These are phyloP conservation scores for Pelochelys cantorii DNA, from an alignment of 2,797 vertebrate species.

Conservation along the genomic window DNA sequence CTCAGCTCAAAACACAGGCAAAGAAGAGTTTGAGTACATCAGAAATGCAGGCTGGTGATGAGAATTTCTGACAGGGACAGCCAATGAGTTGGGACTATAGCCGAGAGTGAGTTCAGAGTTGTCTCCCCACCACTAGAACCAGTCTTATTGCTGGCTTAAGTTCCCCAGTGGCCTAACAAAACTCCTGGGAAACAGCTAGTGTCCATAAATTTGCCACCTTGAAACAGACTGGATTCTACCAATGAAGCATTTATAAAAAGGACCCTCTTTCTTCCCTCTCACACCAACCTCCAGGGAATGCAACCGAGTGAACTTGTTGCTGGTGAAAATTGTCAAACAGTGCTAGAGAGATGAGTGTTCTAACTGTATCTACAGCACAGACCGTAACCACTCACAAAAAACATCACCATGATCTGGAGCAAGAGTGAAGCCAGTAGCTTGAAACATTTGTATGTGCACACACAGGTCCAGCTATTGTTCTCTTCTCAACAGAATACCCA, in stretches of 20 bases:
- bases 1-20: neutral
- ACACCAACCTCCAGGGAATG: rapidly evolving
- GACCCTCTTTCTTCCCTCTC: rapidly evolving
- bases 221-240: neutral
- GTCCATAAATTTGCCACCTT: constrained; percentile 36
- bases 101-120: constrained; percentile 69
- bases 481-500: neutral
- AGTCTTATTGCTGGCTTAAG: constrained; percentile 56
- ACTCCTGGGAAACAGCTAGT: constrained; percentile 50
- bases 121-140: constrained; percentile 66
- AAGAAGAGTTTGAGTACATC: neutral
- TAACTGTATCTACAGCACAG: rapidly evolving
- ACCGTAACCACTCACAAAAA: rapidly evolving
- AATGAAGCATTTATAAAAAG: neutral
- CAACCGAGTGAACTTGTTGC: rapidly evolving
- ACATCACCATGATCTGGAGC: rapidly evolving
- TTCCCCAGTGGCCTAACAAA: constrained; percentile 46
- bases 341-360: rapidly evolving
- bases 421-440: neutral
- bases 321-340: neutral
- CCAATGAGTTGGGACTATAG: constrained; percentile 54
- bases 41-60: neutral
- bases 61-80: constrained; percentile 58
- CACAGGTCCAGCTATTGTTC: neutral
- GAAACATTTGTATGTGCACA: neutral